Evolutionary conservation across 2,888 invertebrate genomes (phyloP).

Genomic region (Seira sanloemensis): DNA sequence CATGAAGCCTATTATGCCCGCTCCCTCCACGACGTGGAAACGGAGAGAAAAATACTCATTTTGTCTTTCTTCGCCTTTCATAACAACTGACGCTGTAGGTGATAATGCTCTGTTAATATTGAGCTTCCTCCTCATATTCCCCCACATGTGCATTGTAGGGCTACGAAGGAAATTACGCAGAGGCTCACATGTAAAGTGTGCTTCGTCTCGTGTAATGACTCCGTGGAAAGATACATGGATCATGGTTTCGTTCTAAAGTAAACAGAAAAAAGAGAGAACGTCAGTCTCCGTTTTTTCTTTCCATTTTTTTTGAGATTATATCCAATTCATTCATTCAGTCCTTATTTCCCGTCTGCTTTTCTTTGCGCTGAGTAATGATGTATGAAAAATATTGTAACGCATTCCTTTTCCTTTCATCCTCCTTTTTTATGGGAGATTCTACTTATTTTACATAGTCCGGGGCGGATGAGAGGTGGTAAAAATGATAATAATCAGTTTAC

Average conservation of each 20-base stretch:
- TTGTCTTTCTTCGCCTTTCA: not conserved
- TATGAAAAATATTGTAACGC: not conserved
- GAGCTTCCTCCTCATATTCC: too few relatives aligned
- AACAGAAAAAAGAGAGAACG: not conserved
- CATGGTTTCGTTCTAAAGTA: not conserved
- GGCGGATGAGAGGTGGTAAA: not conserved
- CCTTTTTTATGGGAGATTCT: not conserved
- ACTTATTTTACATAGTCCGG: not conserved
- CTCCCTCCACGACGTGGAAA: not conserved
- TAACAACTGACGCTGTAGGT: not conserved
- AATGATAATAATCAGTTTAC: constrained; percentile 1
- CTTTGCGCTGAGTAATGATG: not conserved
- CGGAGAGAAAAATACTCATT: not conserved
- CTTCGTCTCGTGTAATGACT: not conserved
- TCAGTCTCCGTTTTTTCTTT: not conserved
- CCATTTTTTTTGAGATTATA: not conserved
- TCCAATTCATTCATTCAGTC: not conserved
- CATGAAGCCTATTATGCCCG: not conserved
- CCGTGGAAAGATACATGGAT: not conserved
- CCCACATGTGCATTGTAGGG: not conserved
- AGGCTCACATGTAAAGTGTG: not conserved
- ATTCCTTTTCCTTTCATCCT: not conserved
- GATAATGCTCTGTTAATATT: not conserved
- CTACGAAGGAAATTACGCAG: not conserved
- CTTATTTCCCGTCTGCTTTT: not conserved